Evolutionary conservation across 1,140 invertebrate genomes (phyloP), one percentile per base, ranked within the genome.

Genomic region (Arctopsyche grandis): DNA sequence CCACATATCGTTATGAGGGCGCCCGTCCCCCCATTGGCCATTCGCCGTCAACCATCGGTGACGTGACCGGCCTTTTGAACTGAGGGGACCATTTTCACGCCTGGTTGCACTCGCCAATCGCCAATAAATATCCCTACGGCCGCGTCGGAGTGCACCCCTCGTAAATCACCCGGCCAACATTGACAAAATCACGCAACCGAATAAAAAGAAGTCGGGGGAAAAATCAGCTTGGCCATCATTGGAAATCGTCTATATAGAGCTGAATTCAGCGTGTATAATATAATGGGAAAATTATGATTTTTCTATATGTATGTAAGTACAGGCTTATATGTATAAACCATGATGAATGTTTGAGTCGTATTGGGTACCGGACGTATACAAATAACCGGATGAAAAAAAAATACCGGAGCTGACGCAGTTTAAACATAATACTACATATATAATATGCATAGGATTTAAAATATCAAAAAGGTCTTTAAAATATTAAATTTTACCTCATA

Each of bases 21-120:
- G 1, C 0, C 16, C 66, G 9, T n/a, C n/a, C 10, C 63, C n/a
- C 12, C 66, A 26, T 21, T 29, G 24, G 29, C 24, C 66, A 14
- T 38, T 43, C 69, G 4, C 43, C 71, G 71, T 75, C 48, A 38
- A 43, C 29, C 43, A 16, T 14, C 71, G n/a, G 9, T 58, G 71
- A 75, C 71, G 71, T 75, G 71, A 75, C 71, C 52, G 52, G 71
- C 71, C 48, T 75, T 26, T 56, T 26, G 46, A 58, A 75, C 26
- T 38, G 5, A 24, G n/a, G 38, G 46, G 71, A 16, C 26, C 52
- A 26, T 58, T 75, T 58, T 75, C 71, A 75, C 71, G 48, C 46
- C 48, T 14, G 46, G 52, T 22, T 75, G 71, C 71, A 75, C 71
- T 29, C 52, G n/a, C 14, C 5, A 48, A 75, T 75, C 46, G 52